These are phyloP conservation scores for Serranus cabrilla DNA, from an alignment of 2,797 vertebrate genomes.

Conservation along the genomic window DNA sequence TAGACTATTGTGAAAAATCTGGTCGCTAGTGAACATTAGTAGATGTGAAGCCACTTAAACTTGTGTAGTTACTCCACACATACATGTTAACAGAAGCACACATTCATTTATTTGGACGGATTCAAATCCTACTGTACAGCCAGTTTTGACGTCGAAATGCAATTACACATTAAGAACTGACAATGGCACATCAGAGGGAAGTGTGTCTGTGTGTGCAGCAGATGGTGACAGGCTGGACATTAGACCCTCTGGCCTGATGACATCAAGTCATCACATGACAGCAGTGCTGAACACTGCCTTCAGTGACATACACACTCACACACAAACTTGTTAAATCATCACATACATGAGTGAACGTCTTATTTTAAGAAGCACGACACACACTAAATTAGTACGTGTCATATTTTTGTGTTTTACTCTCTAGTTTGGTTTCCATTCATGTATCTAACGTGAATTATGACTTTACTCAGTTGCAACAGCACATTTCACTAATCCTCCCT, in stretches of 20 bases:
- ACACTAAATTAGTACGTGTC: not conserved
- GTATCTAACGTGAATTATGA: not conserved
- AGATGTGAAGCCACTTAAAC: not conserved
- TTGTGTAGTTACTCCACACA: not conserved
- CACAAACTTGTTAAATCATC: conserved; percentile 32
- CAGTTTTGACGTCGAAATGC: conserved; percentile 22
- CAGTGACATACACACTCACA: conserved; percentile 37
- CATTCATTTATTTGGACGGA: not conserved
- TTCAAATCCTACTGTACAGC: not conserved
- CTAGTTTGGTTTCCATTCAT: not conserved
- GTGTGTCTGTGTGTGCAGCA: conserved; percentile 52
- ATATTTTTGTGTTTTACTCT: not conserved
- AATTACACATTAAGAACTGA: conserved; percentile 38
- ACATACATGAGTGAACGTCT: conserved; percentile 13
- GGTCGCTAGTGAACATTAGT: too few relatives aligned
- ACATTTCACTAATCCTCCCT: not conserved
- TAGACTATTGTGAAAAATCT: too few relatives aligned
- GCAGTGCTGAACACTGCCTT: conserved; percentile 55
- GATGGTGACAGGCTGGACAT: conserved; percentile 76
- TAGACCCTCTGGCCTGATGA: conserved; percentile 71
- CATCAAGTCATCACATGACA: conserved; percentile 75
- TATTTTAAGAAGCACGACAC: conserved; percentile 16
- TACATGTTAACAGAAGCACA: not conserved
- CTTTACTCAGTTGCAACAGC: not conserved
- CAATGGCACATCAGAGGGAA: conserved; percentile 36